Evolutionary conservation across 1,140 invertebrate species (phyloP).

Genomic region (Drosophila pseudoobscura): DNA sequence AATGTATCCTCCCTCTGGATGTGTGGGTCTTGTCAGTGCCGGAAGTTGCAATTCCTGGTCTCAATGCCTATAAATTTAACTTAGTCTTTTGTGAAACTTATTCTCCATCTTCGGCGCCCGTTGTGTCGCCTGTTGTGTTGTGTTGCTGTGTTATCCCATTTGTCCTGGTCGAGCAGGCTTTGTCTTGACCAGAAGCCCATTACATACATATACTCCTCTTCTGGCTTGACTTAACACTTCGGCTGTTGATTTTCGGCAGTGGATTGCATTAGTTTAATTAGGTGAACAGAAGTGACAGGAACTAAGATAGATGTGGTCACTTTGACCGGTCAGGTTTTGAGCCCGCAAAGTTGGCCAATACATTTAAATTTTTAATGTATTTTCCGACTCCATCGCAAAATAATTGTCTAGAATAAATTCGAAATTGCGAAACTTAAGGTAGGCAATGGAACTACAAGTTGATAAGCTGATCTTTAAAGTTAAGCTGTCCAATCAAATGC

Average conservation of each 20-base stretch:
- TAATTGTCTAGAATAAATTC: too few relatives aligned
- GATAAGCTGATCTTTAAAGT: too few relatives aligned
- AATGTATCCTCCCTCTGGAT: conserved; percentile 11
- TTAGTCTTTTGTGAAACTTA: conserved; percentile 64
- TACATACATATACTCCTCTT: conserved; percentile 5
- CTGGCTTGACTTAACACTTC: conserved; percentile 41
- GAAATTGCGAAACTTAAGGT: too few relatives aligned
- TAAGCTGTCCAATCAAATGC: too few relatives aligned
- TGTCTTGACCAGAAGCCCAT: conserved; percentile 18
- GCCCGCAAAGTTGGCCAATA: conserved; percentile 1
- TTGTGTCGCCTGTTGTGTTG: conserved; percentile 43
- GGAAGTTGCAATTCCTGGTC: conserved; percentile 76
- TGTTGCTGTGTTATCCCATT: conserved; percentile 40
- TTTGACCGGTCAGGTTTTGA: conserved; percentile 15
- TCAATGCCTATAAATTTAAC: conserved; percentile 79
- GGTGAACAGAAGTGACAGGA: conserved; percentile 32
- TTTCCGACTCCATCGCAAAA: too few relatives aligned
- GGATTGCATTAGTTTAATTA: conserved; percentile 58
- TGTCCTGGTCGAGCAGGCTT: conserved; percentile 25
- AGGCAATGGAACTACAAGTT: too few relatives aligned
- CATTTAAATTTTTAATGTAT: too few relatives aligned
- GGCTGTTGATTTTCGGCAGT: conserved; percentile 37
- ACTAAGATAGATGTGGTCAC: conserved; percentile 30
- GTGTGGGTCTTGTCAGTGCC: conserved; percentile 47
- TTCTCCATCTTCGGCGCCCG: conserved; percentile 40